Evolutionary conservation across 2,797 vertebrate genomes (phyloP).

Genomic region (Rachycentron canadum): DNA sequence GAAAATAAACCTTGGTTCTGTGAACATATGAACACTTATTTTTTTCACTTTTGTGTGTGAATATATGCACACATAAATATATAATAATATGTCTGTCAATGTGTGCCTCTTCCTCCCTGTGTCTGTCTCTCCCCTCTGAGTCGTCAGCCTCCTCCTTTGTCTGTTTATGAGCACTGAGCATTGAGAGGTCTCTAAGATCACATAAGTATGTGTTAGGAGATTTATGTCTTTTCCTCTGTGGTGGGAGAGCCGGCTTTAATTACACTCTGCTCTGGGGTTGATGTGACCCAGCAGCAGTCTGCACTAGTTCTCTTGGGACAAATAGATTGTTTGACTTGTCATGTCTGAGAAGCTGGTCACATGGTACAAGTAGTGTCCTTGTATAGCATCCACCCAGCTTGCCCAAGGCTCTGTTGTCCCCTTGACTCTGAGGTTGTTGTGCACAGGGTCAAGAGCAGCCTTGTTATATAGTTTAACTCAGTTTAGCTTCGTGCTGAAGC

Average conservation of each 20-base stretch:
- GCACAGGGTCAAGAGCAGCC: constrained; percentile 53
- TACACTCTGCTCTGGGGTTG: constrained; percentile 78
- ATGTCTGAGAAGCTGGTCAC: constrained; percentile 67
- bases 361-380: constrained; percentile 48
- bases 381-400: constrained; percentile 32
- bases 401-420: constrained; percentile 34
- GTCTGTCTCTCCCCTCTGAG: constrained; percentile 26
- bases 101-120: constrained; percentile 15
- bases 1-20: not conserved
- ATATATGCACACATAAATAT: not conserved
- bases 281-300: constrained; percentile 82
- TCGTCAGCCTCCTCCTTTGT: constrained; percentile 42
- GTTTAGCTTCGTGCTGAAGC: constrained; percentile 3
- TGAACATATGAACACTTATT: not conserved
- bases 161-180: constrained; percentile 48
- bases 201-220: constrained; percentile 69
- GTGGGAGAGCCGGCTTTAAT: constrained; percentile 80
- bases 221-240: constrained; percentile 73
- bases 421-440: constrained; percentile 47
- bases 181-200: constrained; percentile 51
- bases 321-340: constrained; percentile 77
- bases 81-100: not conserved
- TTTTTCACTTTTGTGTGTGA: not conserved
- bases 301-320: constrained; percentile 66
- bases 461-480: constrained; percentile 52